Base-by-base conservation (phyloP, 2,113 vertebrate species). In the Gnathonemus longibarbis region DNA sequence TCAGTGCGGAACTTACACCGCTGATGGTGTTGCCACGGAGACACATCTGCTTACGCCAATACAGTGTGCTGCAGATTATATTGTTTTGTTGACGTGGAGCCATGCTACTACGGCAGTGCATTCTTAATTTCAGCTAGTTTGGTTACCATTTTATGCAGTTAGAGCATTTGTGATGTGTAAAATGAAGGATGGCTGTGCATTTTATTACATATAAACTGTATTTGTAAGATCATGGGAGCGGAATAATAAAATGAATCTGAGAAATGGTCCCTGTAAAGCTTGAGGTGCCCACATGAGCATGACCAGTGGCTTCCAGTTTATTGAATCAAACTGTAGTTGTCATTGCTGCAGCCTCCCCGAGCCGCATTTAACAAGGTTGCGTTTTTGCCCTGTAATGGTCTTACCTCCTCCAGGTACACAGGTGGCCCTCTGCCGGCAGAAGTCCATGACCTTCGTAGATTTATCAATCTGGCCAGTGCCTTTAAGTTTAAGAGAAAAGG, bases 11-110 rank as follows among this genome's bases (percentile, higher is more conserved):
- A 45, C 84, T 90, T 91, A 85, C 89, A 90, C 91, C 88, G 89
- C 35, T 21, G 88, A 89, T 88, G 27, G 87, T 90, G 88, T 92
- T 90, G 91, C 92, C 91, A 92, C 89, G 91, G 89, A 89, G 87
- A 91, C 87, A 62, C 42, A 48, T 35, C 52, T 53, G 5, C 84
- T 46, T 87, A 86, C 74, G 74, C 70, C 49, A 85, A 53, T 90
- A 87, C 89, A 35, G 6, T 58, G 89, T 88, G 39, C 11, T 39
- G 39, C 39, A 24, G 4, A 42, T 42, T 24, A 88, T 86, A 86
- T 89, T 46, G 80, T 46, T 53, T 27, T 84, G 89, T 58, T 46
- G 39, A 56, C 77, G 46, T 58, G 21, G 10, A 83, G 27, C 70
- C 3, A 42, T 39, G 35, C 49, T 83, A 13, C 19, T 10, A 53